phyloP scores from a whole-genome alignment of 92 coral and sea anemone species.

The Phymanthus crucifer region DNA sequence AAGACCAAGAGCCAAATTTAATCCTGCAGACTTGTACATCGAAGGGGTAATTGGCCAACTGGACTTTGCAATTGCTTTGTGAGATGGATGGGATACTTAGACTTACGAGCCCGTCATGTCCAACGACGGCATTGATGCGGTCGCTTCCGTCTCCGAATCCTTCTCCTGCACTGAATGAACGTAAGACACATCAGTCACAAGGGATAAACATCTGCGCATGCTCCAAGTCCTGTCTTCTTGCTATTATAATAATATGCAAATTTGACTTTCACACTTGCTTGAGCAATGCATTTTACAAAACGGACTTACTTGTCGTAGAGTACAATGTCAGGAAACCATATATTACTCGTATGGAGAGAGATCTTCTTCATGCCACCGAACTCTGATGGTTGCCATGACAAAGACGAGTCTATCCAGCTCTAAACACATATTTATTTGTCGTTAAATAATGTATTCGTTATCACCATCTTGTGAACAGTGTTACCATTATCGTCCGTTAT shows the following conservation, averaged over 20 bases:
- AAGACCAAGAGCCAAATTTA: conserved; percentile 91
- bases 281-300: no score
- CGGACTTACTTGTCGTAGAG: conserved; percentile 74
- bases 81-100: conserved; percentile 62
- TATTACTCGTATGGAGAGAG: conserved; percentile 49
- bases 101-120: conserved; percentile 62
- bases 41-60: conserved; percentile 78
- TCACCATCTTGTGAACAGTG: background rate
- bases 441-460: background rate
- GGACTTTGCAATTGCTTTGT: conserved; percentile 80
- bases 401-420: conserved; percentile 68
- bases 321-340: conserved; percentile 93
- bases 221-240: no score
- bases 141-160: conserved; percentile 73
- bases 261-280: no score
- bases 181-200: background rate
- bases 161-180: conserved; percentile 56
- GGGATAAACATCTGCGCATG: no score
- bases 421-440: background rate
- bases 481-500: background rate
- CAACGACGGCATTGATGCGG: conserved; percentile 65
- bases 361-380: conserved; percentile 56
- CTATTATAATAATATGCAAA: no score
- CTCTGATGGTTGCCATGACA: conserved; percentile 76
- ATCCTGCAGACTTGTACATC: conserved; percentile 76